A percentile compares a stretch with the other conserved stretches of the same genome.
Evolutionary conservation across 1,140 invertebrate genomes (phyloP).

Genomic region (Scaptomyza graminum): DNA sequence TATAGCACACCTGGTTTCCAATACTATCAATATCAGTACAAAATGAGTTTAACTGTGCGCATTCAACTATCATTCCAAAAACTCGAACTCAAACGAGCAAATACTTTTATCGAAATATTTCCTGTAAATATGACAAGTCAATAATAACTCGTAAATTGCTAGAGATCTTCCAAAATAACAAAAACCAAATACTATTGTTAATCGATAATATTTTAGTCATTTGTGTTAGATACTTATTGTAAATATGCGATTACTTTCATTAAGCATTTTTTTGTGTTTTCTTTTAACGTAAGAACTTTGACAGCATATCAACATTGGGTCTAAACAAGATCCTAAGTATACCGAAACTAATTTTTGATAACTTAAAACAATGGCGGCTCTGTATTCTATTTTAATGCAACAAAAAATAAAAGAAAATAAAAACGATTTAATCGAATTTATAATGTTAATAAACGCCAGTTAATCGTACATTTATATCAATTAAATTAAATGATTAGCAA

Average conservation of each 20-base stretch:
- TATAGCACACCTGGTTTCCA: conserved; percentile 80
- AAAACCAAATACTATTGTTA: conserved; percentile 25
- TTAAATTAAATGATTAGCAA: conserved; percentile 75
- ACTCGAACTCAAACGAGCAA: conserved; percentile 31
- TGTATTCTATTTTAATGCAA: conserved; percentile 53
- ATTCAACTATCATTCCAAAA: conserved; percentile 40
- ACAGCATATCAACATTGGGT: conserved; percentile 72
- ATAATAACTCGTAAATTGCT: conserved; percentile 59
- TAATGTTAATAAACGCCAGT: conserved; percentile 82
- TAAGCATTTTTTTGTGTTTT: conserved; percentile 27
- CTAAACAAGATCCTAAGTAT: conserved; percentile 57
- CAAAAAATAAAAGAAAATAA: conserved; percentile 20
- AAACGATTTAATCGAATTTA: conserved; percentile 83
- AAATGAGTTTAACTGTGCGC: conserved; percentile 48
- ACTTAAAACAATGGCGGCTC: conserved; percentile 33
- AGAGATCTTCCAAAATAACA: conserved; percentile 67
- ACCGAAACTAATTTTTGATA: conserved; percentile 57
- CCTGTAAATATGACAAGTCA: conserved; percentile 71
- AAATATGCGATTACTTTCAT: conserved; percentile 58
- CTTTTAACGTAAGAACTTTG: conserved; percentile 42
- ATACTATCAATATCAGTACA: conserved; percentile 81
- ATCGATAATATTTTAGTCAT: conserved; percentile 13
- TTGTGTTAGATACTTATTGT: conserved; percentile 51
- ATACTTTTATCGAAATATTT: conserved; percentile 38
- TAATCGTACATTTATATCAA: conserved; percentile 78